Base-by-base conservation (phyloP, 1,140 invertebrate genomes). In the Heliconius hewitsoni region DNA sequence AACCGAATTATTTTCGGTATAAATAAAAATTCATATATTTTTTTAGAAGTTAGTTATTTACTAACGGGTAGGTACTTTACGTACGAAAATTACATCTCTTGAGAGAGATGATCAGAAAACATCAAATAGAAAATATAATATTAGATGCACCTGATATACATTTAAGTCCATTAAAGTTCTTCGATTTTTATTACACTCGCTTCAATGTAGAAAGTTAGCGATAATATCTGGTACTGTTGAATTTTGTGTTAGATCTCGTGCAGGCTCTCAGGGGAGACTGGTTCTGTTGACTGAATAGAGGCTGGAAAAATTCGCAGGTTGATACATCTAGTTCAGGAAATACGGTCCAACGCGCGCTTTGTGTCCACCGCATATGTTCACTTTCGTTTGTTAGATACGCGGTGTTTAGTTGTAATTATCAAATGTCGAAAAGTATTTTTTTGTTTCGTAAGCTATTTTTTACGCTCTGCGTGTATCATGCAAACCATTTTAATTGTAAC, bases 281-380 rank as follows among this genome's bases (percentile, higher is more conserved):
- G 60, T 66, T 66, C 30, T 50, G 30, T 27, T 23, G n/a, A 78
- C 60, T 78, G 66, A 57, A 73, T 66, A 75, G 46, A 37, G 42
- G 76, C 55, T 81, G 42, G 39, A 74, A 71, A 77, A 74, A 78
- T 81, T 81, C 76, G 80, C 80, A 77, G 71, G 76, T 60, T 71
- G 50, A 77, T 77, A 81, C 55, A 80, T 74, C 46, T 84, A 83
- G 79, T 79, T 84, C 86, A 87, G 92, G 92, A 94, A 85, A 50
- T 79, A 93, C 88, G 92, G 83, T 93, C 81, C 81, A 89, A 84
- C 89, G 91, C 88, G 82, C 85, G 42, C 88, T 90, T 93, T 94
- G 88, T 94, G 87, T 91, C 66, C 81, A 81, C 76, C 86, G 75
- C 72, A 74, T 83, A 84, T 86, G 82, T 89, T 90, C 89, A 88